Base-by-base conservation (phyloP, 2,888 invertebrate genomes). In the Tigriopus californicus region DNA sequence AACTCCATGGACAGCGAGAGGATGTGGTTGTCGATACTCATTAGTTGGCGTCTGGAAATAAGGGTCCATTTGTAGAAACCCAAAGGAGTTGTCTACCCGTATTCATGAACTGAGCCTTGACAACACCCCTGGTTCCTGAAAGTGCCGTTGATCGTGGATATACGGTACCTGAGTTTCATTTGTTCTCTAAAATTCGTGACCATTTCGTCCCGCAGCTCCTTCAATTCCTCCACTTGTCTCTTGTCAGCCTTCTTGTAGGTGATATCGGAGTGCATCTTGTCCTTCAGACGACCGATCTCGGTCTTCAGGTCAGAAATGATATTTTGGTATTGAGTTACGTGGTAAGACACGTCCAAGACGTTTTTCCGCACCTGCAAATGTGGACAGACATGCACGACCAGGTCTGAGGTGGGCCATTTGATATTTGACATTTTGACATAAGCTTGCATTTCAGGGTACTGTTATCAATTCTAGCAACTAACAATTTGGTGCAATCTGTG, bases 121-220 rank as follows among this genome's bases (percentile, higher is more conserved):
- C n/a, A n/a, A n/a, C n/a, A n/a, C n/a, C n/a, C n/a, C n/a, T n/a
- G n/a, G n/a, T n/a, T n/a, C n/a, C n/a, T n/a, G n/a, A n/a, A n/a
- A n/a, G n/a, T n/a, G n/a, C n/a, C n/a, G n/a, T n/a, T n/a, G n/a
- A n/a, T n/a, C n/a, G n/a, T n/a, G n/a, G n/a, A n/a, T n/a, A n/a
- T 18, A 51, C 13, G 42, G 51, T 66, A 76, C 65, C 91, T 77
- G 41, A 91, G 73, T 63, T 87, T 81, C 89, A 92, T 91, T 71
- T 92, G 91, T 65, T 88, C 89, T 67, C 88, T 86, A 70, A 92
- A 92, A 0, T 86, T 85, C 0, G 82, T 79, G 4, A 91, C 83
- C 49, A 92, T 85, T 65, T 89, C 84, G 66, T 89, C 87, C 44
- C 89, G 78, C 22, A 91, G 71, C 55, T 70, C 69, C 60, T 69